Conservation (phyloP, 2,113 vertebrate species). For the Oreochromis tanganicae region DNA sequence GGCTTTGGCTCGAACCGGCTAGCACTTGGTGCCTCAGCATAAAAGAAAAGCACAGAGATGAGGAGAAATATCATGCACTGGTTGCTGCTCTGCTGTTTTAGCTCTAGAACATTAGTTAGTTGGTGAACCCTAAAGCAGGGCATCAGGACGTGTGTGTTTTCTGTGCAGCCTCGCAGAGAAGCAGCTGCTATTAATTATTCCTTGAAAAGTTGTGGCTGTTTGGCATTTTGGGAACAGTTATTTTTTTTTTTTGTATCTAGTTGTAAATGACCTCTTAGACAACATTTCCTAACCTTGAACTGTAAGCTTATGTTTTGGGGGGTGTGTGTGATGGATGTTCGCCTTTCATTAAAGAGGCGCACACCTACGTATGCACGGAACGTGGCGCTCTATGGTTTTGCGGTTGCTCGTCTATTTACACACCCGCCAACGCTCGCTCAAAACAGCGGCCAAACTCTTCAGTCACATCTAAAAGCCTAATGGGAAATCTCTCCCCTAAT, state of each 20-base stretch:
- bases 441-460: conserved; percentile 52
- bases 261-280: neutral
- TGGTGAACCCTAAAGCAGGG: conserved; percentile 44
- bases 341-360: neutral
- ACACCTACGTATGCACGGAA: neutral
- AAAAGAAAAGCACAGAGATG: conserved; percentile 7
- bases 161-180: conserved; percentile 2
- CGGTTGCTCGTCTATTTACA: neutral
- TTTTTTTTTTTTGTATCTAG: neutral
- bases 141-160: conserved; percentile 3
- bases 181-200: conserved; percentile 43
- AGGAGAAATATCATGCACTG: conserved; percentile 27
- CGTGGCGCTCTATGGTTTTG: neutral
- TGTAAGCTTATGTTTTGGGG: neutral
- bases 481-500: conserved; percentile 73
- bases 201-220: neutral
- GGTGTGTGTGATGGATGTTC: neutral
- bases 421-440: neutral
- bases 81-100: conserved; percentile 9
- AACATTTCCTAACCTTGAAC: neutral
- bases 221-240: neutral
- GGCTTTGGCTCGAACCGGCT: conserved; percentile 1
- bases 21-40: neutral
- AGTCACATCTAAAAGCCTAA: conserved; percentile 63
- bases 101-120: conserved; percentile 63